phyloP scores from a whole-genome alignment of 2,113 vertebrate genomes.

The Heterocephalus glaber region DNA sequence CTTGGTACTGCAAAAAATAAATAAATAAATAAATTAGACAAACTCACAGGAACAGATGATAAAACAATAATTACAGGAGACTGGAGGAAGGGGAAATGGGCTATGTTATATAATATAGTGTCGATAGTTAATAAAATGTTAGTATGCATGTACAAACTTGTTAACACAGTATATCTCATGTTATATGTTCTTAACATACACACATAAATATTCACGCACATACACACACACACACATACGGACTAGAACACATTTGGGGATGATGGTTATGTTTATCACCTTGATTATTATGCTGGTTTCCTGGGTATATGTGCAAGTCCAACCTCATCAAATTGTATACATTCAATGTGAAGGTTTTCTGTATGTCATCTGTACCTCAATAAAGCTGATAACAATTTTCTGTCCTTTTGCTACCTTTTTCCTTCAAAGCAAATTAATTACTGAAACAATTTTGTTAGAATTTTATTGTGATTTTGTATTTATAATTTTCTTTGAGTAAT shows the following conservation, averaged over 20 bases:
- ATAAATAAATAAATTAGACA: background rate
- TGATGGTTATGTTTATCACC: background rate
- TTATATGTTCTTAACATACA: background rate
- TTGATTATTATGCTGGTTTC: background rate
- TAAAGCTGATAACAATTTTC: background rate
- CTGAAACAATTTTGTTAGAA: background rate
- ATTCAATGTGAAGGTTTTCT: background rate
- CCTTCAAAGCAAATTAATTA: background rate
- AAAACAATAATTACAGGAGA: background rate
- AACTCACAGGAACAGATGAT: background rate
- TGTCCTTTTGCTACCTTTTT: background rate
- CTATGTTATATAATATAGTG: background rate
- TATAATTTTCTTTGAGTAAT: background rate
- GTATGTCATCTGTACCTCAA: background rate
- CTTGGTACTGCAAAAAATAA: too few relatives aligned
- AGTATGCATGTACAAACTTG: background rate
- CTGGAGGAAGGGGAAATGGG: background rate
- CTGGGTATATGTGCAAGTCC: background rate
- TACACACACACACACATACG: background rate
- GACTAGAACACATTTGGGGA: background rate
- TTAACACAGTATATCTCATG: background rate
- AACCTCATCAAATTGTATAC: background rate
- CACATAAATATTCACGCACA: background rate
- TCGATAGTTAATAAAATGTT: background rate
- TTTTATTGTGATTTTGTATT: background rate